These are phyloP conservation scores for Catagonus wagneri DNA, from an alignment of 2,113 vertebrate species.

Conservation along the genomic window DNA sequence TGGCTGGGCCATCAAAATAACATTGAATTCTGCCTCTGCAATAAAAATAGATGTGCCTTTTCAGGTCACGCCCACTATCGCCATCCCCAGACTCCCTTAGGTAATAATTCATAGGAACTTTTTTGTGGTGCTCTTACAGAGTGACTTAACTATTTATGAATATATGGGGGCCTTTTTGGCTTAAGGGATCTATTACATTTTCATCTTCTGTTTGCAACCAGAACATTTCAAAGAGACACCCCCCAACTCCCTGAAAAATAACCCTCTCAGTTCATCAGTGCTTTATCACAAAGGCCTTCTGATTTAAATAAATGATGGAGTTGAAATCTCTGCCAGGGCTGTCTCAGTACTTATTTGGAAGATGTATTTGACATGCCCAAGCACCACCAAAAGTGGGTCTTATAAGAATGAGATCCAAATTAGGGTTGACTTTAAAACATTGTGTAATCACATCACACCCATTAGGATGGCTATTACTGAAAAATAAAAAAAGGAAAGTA, in stretches of 20 bases:
- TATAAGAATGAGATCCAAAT: not conserved
- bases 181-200: not conserved
- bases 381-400: not conserved
- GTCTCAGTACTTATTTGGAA: not conserved
- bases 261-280: not conserved
- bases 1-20: not conserved
- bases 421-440: not conserved
- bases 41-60: conserved; percentile 30
- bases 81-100: not conserved
- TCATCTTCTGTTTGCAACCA: not conserved
- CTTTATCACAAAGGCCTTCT: not conserved
- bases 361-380: not conserved
- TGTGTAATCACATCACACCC: not conserved
- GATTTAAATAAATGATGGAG: not conserved
- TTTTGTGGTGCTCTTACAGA: conserved; percentile 10
- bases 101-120: not conserved
- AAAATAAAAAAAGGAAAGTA: not conserved
- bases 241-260: not conserved
- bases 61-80: not conserved
- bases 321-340: not conserved
- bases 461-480: no score
- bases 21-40: not conserved
- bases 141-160: not conserved
- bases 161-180: not conserved
- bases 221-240: not conserved